Evolutionary conservation across 2,797 vertebrate genomes (phyloP).

Genomic region (Halcyon smyrnensis): DNA sequence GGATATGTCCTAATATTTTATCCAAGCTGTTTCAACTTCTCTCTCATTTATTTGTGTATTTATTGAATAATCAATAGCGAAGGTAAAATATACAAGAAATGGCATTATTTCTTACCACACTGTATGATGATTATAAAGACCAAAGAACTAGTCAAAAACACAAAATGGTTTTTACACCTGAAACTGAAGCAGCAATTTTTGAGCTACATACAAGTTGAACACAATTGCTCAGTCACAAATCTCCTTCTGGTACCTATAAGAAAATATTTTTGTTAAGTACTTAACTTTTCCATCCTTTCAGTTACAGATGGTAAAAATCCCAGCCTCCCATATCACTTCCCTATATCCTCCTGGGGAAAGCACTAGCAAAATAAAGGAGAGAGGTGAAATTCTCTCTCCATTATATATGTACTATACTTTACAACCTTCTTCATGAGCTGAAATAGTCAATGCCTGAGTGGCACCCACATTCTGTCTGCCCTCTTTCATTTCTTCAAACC

Average conservation of each 20-base stretch:
- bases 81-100: neutral
- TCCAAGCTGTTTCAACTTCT: neutral
- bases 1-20: neutral
- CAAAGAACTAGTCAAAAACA: neutral
- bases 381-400: neutral
- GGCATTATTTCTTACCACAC: rapidly evolving
- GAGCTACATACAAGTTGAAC: neutral
- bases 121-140: neutral
- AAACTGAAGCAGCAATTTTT: neutral
- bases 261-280: neutral
- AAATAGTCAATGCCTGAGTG: neutral
- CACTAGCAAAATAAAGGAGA: neutral
- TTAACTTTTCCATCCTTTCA: neutral
- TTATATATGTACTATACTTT: neutral
- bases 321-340: neutral
- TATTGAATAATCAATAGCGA: neutral
- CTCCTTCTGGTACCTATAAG: neutral
- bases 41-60: neutral
- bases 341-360: neutral
- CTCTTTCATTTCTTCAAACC: neutral
- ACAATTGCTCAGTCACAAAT: neutral
- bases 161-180: neutral
- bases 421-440: neutral
- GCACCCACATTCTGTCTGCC: rapidly evolving
- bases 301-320: neutral